Conservation (phyloP, 2,113 vertebrate genomes). For the Phaethon lepturus region DNA sequence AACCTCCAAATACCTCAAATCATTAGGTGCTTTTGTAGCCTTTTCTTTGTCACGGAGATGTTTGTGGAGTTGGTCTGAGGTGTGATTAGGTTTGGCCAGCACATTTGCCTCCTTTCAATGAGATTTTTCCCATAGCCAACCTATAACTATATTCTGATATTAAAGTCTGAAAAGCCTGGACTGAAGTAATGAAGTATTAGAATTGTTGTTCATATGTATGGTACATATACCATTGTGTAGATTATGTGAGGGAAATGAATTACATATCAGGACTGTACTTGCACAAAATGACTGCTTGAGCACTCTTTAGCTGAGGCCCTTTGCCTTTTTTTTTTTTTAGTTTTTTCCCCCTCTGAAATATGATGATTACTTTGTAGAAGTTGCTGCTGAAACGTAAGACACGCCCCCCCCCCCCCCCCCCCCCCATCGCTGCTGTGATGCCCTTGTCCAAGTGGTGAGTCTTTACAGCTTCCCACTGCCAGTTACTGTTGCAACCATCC, state of each 20-base stretch:
- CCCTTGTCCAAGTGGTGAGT: neutral
- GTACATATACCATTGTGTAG: neutral
- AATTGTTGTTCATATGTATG: neutral
- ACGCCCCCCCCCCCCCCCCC: neutral
- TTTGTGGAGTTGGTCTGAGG: neutral
- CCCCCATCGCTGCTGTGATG: neutral
- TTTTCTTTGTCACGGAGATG: neutral
- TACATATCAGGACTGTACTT: neutral
- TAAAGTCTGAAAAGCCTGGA: neutral
- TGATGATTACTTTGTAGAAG: neutral
- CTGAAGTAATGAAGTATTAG: neutral
- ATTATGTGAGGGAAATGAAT: neutral
- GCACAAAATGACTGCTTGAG: neutral
- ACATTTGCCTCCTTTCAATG: neutral
- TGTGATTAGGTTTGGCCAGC: neutral
- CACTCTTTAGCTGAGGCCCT: neutral
- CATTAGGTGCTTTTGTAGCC: neutral
- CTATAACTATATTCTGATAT: neutral
- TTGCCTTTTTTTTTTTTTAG: neutral
- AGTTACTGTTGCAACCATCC: neutral
- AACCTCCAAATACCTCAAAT: neutral
- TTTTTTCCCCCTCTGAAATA: neutral
- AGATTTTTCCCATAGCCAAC: neutral
- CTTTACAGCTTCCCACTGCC: neutral
- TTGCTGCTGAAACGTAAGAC: neutral